phyloP scores from a whole-genome alignment of 2,888 invertebrate genomes.

The Plebejus anna region DNA sequence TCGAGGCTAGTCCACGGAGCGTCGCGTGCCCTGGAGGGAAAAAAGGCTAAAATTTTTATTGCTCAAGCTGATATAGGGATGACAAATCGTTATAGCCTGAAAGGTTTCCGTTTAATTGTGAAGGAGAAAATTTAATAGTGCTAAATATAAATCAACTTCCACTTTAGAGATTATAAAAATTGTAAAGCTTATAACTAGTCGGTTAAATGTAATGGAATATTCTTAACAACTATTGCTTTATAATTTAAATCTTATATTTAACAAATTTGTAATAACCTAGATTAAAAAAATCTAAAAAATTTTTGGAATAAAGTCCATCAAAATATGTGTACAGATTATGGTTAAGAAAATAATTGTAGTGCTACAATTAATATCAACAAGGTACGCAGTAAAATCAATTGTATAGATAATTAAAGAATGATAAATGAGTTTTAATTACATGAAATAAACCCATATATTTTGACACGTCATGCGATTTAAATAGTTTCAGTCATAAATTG shows the following conservation, averaged over 20 bases:
- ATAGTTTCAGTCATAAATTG: constrained; percentile 37
- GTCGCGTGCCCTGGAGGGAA: constrained; percentile 72
- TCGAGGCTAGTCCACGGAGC: constrained; percentile 55
- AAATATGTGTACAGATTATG: no score
- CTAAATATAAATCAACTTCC: not conserved
- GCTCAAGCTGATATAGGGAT: constrained; percentile 66
- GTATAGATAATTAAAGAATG: no score
- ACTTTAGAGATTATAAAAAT: not conserved
- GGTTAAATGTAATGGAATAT: not conserved
- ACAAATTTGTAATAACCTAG: no score
- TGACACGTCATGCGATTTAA: constrained; percentile 52
- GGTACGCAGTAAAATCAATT: no score
- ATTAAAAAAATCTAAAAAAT: no score
- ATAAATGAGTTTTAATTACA: not conserved
- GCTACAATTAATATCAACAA: no score
- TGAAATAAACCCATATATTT: constrained; percentile 28
- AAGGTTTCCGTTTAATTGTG: constrained; percentile 52
- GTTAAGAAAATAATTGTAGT: no score
- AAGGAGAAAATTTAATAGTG: constrained; percentile 36
- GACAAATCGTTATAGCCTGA: constrained; percentile 72
- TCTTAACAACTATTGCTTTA: not conserved
- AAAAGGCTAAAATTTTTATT: constrained; percentile 67
- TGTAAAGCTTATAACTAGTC: not conserved
- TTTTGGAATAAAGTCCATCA: no score
- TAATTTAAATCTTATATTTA: not conserved